phyloP scores from a whole-genome alignment of 2,888 invertebrate species.

The Sepioteuthis lessoniana region DNA sequence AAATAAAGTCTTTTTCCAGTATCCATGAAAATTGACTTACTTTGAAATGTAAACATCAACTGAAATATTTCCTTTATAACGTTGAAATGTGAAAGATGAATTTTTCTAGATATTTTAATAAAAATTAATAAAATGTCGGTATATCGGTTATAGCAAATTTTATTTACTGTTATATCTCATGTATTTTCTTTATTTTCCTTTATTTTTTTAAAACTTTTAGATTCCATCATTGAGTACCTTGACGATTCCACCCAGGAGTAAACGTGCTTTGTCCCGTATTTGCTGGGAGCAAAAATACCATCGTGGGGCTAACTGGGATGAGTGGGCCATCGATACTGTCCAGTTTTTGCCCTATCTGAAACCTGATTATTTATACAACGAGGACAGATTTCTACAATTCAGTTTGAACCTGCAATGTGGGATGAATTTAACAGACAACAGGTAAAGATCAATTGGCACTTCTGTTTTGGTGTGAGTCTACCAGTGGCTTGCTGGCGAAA shows the following conservation, averaged over 20 bases:
- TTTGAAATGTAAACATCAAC: too few relatives aligned
- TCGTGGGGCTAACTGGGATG: conserved; percentile 64
- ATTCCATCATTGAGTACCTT: conserved; percentile 64
- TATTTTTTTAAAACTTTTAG: neutral
- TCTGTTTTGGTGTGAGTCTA: neutral
- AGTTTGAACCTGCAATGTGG: conserved; percentile 71
- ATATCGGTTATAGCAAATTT: neutral
- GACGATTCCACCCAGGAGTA: conserved; percentile 61
- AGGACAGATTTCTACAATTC: conserved; percentile 67
- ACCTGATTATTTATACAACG: conserved; percentile 52
- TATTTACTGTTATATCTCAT: neutral
- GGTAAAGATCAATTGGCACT: conserved; percentile 52
- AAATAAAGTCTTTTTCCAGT: too few relatives aligned
- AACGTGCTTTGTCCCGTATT: conserved; percentile 60
- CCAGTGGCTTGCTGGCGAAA: too few relatives aligned
- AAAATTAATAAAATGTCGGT: too few relatives aligned
- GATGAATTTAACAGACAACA: conserved; percentile 57
- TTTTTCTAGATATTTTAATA: too few relatives aligned
- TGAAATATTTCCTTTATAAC: too few relatives aligned
- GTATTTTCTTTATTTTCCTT: neutral
- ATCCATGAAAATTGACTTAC: too few relatives aligned
- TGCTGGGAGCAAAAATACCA: conserved; percentile 74
- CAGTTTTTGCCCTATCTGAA: conserved; percentile 68
- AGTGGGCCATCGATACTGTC: conserved; percentile 73
- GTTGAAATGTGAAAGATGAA: too few relatives aligned